phyloP scores from a whole-genome alignment of 2,797 vertebrate species.

The Rhyacichthys aspro region DNA sequence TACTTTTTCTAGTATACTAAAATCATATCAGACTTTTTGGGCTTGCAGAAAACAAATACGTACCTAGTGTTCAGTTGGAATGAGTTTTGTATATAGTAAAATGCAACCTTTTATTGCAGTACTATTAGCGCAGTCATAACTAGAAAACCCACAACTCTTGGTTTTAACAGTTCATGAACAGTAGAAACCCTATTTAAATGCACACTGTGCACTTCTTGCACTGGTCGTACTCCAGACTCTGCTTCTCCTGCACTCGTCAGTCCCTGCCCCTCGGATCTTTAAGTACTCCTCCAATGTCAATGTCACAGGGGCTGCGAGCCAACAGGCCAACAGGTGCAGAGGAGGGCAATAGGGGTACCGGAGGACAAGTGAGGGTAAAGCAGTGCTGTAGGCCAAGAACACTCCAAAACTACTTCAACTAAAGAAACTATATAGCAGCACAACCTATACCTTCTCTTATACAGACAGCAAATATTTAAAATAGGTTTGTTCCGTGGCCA shows the following conservation, averaged over 20 bases:
- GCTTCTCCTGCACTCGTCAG: constrained; percentile 6
- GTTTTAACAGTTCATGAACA: no score
- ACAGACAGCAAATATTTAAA: no score
- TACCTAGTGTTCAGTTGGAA: no score
- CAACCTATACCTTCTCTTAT: neutral
- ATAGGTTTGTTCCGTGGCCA: no score
- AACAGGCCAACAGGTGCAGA: constrained; percentile 48
- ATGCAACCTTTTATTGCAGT: no score
- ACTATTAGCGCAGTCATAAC: no score
- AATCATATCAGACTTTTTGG: no score
- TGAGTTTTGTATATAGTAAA: no score
- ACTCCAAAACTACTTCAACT: neutral
- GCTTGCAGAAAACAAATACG: no score
- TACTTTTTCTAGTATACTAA: no score
- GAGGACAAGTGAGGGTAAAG: constrained; percentile 28
- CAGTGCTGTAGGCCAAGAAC: neutral
- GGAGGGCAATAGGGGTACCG: constrained; percentile 28
- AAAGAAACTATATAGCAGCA: neutral
- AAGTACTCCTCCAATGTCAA: constrained; percentile 23
- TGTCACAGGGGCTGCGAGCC: constrained; percentile 38
- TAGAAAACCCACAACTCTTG: no score
- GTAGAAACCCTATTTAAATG: constrained; percentile 1
- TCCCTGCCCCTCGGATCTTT: constrained; percentile 32
- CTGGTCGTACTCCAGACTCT: constrained; percentile 9
- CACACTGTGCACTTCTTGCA: constrained; percentile 19